A percentile compares a stretch with the other conserved stretches of the same genome.
Evolutionary conservation across 2,113 vertebrate genomes (phyloP).

Genomic region (Ellobius talpinus): DNA sequence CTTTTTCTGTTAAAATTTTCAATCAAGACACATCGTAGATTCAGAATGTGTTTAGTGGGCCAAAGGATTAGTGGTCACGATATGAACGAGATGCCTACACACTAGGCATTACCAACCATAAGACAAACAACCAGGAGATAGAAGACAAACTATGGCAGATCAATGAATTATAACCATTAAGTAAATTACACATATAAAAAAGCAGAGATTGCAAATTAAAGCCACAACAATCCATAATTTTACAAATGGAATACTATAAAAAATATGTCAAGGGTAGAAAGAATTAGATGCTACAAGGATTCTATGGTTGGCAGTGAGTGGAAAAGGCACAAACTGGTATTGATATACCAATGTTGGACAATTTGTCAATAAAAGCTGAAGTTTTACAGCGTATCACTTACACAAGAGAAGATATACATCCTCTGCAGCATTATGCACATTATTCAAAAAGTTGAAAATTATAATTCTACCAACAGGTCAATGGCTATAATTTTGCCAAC

Average conservation of each 20-base stretch:
- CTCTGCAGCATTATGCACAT: background rate
- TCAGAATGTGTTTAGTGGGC: background rate
- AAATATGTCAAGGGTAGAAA: background rate
- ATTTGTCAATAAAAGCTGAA: background rate
- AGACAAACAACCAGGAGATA: background rate
- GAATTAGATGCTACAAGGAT: background rate
- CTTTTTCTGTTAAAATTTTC: conserved; percentile 20
- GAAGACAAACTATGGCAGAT: background rate
- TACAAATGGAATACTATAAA: background rate
- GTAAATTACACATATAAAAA: background rate
- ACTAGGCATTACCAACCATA: background rate
- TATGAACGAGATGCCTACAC: background rate
- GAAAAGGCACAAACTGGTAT: background rate
- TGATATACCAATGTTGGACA: background rate
- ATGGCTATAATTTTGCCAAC: background rate
- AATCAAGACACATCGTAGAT: background rate
- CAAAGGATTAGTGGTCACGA: background rate
- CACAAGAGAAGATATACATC: background rate
- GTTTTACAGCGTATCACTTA: background rate
- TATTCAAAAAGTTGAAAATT: background rate
- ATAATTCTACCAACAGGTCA: background rate
- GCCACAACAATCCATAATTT: background rate
- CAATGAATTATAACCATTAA: background rate
- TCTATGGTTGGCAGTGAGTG: background rate
- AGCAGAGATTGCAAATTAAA: background rate